These are phyloP conservation scores for Proterorhinus semilunaris DNA, from an alignment of 2,113 vertebrate genomes.

Conservation along the genomic window DNA sequence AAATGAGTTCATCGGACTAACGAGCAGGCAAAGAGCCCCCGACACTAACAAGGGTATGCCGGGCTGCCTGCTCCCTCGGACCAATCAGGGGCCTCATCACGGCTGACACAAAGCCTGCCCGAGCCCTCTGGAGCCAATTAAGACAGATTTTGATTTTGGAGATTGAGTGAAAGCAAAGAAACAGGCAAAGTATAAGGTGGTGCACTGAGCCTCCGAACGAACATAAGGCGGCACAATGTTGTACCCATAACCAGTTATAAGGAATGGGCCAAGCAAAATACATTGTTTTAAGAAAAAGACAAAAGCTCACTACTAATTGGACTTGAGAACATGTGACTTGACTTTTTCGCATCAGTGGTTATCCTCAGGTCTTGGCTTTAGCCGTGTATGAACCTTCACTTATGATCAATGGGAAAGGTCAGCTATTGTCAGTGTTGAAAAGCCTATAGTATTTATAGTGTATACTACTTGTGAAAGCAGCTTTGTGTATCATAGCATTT, in stretches of 20 bases:
- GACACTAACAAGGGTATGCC: constrained; percentile 71
- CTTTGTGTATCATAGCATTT: too few relatives aligned
- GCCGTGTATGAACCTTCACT: constrained; percentile 3
- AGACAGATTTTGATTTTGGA: constrained; percentile 73
- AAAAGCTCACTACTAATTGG: constrained; percentile 60
- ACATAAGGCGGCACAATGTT: too few relatives aligned
- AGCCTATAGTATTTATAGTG: background rate
- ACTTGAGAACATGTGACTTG: constrained; percentile 52
- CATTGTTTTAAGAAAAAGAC: constrained; percentile 50
- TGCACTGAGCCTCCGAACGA: too few relatives aligned
- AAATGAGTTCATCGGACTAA: constrained; percentile 93
- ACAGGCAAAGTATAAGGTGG: background rate
- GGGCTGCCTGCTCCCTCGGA: constrained; percentile 78
- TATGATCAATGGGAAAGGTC: background rate
- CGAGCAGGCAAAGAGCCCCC: constrained; percentile 81
- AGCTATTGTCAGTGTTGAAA: background rate
- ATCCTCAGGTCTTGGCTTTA: constrained; percentile 21
- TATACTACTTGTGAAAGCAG: too few relatives aligned
- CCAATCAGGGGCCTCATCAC: constrained; percentile 81
- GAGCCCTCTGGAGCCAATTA: constrained; percentile 81
- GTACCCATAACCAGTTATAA: too few relatives aligned
- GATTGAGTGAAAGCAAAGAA: constrained; percentile 63
- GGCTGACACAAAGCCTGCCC: constrained; percentile 73
- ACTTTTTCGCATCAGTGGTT: constrained; percentile 53
- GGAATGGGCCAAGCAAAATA: background rate